phyloP scores from a whole-genome alignment of 2,888 invertebrate species.

The Epirrita christyi region DNA sequence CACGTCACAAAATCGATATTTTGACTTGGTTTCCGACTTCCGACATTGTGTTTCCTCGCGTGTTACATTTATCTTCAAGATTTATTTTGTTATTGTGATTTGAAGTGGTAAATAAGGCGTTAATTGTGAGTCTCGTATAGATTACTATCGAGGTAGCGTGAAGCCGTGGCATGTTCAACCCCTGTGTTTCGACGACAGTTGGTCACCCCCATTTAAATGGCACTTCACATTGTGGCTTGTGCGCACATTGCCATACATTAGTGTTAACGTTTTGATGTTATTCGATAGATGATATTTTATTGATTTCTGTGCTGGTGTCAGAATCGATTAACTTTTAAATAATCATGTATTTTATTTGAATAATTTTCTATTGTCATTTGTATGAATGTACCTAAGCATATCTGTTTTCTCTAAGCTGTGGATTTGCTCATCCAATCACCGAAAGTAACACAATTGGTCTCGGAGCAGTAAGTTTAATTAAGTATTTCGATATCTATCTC shows the following conservation, averaged over 20 bases:
- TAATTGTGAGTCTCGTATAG: conserved; percentile 77
- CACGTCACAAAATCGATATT: conserved; percentile 30
- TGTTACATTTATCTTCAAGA: conserved; percentile 36
- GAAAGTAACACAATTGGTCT: conserved; percentile 26
- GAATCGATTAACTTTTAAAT: conserved; percentile 10
- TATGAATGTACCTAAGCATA: not conserved
- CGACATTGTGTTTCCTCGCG: conserved; percentile 9
- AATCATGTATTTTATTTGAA: conserved; percentile 3
- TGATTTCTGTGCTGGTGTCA: conserved; percentile 26
- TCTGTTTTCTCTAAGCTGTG: conserved; percentile 9
- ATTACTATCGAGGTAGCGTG: conserved; percentile 79
- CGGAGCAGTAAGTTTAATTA: conserved; percentile 48
- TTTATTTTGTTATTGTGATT: conserved; percentile 50
- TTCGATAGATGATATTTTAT: conserved; percentile 52
- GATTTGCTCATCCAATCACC: conserved; percentile 17
- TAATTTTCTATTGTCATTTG: conserved; percentile 2
- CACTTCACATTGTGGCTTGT: conserved; percentile 83
- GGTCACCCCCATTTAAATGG: conserved; percentile 82
- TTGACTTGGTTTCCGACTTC: conserved; percentile 29
- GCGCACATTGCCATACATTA: conserved; percentile 72
- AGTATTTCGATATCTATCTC: conserved; percentile 59
- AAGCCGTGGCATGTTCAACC: conserved; percentile 76
- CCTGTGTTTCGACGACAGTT: conserved; percentile 80
- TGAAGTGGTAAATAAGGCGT: conserved; percentile 75
- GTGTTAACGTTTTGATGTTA: conserved; percentile 68